A percentile compares a stretch with the other conserved stretches of the same genome.
Evolutionary conservation across 2,113 vertebrate species (phyloP).

Genomic region (Macroglossus sobrinus): DNA sequence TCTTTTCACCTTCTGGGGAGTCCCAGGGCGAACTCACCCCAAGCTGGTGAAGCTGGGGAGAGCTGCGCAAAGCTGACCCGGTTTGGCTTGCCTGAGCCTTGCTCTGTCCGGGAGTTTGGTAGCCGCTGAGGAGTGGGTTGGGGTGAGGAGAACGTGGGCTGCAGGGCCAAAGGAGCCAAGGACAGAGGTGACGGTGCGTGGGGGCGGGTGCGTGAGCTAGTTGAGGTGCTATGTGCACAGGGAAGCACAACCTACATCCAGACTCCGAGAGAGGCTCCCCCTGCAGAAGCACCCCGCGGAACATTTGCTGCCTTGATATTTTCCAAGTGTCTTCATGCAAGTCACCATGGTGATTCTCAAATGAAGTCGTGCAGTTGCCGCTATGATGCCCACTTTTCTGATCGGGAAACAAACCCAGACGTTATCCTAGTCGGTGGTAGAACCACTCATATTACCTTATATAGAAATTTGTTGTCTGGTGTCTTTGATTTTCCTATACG

Average conservation of each 20-base stretch:
- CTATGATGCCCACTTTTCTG: conserved; percentile 30
- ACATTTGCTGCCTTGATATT: conserved; percentile 17
- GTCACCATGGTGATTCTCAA: neutral
- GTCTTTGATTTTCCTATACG: neutral
- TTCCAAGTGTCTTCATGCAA: conserved; percentile 15
- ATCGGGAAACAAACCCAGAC: neutral
- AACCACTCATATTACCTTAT: conserved; percentile 24
- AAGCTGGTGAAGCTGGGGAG: neutral
- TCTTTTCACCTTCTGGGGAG: conserved; percentile 11
- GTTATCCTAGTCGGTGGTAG: neutral
- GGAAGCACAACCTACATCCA: neutral
- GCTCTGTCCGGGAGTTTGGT: neutral
- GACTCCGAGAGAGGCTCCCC: neutral
- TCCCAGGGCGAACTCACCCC: neutral
- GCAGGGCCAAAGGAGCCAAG: neutral
- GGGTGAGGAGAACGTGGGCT: neutral
- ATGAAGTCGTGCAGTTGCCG: neutral
- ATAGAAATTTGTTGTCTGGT: conserved; percentile 10
- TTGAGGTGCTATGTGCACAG: neutral
- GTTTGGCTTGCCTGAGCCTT: neutral
- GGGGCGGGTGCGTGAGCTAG: neutral
- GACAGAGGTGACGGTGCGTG: neutral
- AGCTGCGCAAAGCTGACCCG: neutral
- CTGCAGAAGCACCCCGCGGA: neutral
- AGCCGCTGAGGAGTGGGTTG: neutral